Percentiles rank a stretch among this genome's conserved stretches.
phyloP scores from a whole-genome alignment of 2,797 vertebrate genomes.

The Cossypha niveicapilla region DNA sequence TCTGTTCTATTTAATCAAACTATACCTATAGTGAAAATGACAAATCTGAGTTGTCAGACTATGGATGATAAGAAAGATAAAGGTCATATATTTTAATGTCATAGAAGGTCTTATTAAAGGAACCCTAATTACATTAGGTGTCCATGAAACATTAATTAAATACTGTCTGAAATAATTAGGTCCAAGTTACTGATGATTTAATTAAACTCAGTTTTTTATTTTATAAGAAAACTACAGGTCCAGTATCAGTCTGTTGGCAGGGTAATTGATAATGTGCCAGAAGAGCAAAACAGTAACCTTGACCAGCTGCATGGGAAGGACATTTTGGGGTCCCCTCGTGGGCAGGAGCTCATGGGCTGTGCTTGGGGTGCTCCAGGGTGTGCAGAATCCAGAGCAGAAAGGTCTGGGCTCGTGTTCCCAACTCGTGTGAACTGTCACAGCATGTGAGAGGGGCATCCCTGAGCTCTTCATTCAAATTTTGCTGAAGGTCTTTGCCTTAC shows the following conservation, averaged over 20 bases:
- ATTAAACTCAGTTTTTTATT: constrained; percentile 89
- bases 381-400: neutral
- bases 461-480: neutral
- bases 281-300: constrained; percentile 89
- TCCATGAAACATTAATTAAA: constrained; percentile 99
- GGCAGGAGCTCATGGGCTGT: neutral
- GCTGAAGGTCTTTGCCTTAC: neutral
- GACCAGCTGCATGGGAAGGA: constrained; percentile 58
- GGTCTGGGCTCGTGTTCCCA: neutral
- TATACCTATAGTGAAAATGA: constrained; percentile 88
- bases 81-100: constrained; percentile 93
- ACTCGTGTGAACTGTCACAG: neutral
- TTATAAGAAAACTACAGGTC: constrained; percentile 83
- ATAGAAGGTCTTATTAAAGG: constrained; percentile 94
- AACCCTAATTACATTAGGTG: constrained; percentile 97
- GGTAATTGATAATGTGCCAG: constrained; percentile 88
- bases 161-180: constrained; percentile 96
- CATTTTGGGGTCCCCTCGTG: neutral
- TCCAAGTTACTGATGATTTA: constrained; percentile 92
- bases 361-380: neutral
- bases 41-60: constrained; percentile 88
- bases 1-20: constrained; percentile 85
- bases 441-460: neutral
- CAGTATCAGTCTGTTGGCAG: constrained; percentile 83
- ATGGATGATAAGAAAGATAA: constrained; percentile 94